These are phyloP conservation scores for Baronia brevicornis DNA, from an alignment of 2,888 invertebrate genomes.

Conservation along the genomic window DNA sequence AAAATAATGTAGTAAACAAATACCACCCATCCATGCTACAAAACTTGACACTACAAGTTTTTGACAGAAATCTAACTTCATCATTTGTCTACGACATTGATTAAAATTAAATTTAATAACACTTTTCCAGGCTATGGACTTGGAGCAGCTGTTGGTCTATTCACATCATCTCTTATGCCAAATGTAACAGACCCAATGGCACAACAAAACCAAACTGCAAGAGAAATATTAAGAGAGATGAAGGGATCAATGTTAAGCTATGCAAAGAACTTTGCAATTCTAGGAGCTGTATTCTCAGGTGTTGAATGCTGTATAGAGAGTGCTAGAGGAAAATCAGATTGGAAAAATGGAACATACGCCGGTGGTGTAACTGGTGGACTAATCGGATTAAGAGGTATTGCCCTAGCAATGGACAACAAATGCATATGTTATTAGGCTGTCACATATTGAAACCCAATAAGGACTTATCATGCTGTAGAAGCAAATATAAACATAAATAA, in stretches of 20 bases:
- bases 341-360: slow-evolving; percentile 97
- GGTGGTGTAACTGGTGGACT: slow-evolving; percentile 96
- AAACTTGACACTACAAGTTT: too few relatives aligned
- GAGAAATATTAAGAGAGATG: slow-evolving; percentile 94
- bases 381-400: slow-evolving; percentile 85
- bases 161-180: slow-evolving; percentile 97
- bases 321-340: slow-evolving; percentile 95
- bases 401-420: background rate
- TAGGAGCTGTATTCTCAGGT: slow-evolving; percentile 95
- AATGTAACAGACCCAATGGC: slow-evolving; percentile 81
- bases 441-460: too few relatives aligned
- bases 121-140: slow-evolving; percentile 87
- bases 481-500: too few relatives aligned
- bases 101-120: background rate
- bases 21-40: too few relatives aligned
- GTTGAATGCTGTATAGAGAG: slow-evolving; percentile 97
- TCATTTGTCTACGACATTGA: background rate
- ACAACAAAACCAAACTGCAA: slow-evolving; percentile 85
- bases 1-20: too few relatives aligned
- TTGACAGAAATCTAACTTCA: slow-evolving; percentile 2
- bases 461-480: too few relatives aligned
- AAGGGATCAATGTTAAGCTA: slow-evolving; percentile 91
- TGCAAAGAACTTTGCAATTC: slow-evolving; percentile 97
- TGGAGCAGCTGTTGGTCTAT: slow-evolving; percentile 96
- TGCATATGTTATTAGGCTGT: too few relatives aligned